Conservation (phyloP, 2,888 invertebrate species). For the Graphium colonna region DNA sequence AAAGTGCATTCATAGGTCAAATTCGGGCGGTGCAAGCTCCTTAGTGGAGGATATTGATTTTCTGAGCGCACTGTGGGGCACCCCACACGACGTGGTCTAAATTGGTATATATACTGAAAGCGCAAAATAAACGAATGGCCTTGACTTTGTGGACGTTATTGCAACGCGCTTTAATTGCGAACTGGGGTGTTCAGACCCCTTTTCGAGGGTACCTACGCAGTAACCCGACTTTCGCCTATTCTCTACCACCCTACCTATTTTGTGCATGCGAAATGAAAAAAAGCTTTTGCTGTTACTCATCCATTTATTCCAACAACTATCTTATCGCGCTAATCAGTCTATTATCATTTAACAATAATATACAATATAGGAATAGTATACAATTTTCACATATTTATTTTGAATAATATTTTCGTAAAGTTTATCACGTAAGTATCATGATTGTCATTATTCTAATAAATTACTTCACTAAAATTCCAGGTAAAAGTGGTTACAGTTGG, state of each 20-base stretch:
- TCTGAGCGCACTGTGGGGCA: slow-evolving; percentile 28
- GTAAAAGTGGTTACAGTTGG: not conserved
- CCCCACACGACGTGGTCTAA: slow-evolving; percentile 33
- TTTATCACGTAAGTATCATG: too few relatives aligned
- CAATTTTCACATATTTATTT: not conserved
- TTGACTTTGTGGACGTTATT: slow-evolving; percentile 33
- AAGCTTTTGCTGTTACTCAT: slow-evolving; percentile 7
- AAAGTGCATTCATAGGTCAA: slow-evolving; percentile 26
- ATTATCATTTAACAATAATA: not conserved
- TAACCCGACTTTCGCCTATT: not conserved
- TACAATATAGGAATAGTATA: not conserved
- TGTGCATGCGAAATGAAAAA: slow-evolving; percentile 11
- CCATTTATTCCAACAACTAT: not conserved
- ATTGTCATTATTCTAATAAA: too few relatives aligned
- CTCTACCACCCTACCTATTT: slow-evolving; percentile 22
- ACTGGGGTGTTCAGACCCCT: slow-evolving; percentile 52
- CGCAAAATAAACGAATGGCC: slow-evolving; percentile 42
- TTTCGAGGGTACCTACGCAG: slow-evolving; percentile 35
- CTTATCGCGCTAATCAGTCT: slow-evolving; percentile 3
- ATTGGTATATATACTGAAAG: slow-evolving; percentile 19
- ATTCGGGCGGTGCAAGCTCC: slow-evolving; percentile 26
- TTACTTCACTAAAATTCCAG: too few relatives aligned
- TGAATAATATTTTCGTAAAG: not conserved
- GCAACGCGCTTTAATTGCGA: slow-evolving; percentile 37
- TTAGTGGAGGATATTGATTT: slow-evolving; percentile 42